A percentile compares a stretch with the other conserved stretches of the same genome.
Evolutionary conservation across 2,888 invertebrate genomes (phyloP).

Genomic region (Plusia festucae): DNA sequence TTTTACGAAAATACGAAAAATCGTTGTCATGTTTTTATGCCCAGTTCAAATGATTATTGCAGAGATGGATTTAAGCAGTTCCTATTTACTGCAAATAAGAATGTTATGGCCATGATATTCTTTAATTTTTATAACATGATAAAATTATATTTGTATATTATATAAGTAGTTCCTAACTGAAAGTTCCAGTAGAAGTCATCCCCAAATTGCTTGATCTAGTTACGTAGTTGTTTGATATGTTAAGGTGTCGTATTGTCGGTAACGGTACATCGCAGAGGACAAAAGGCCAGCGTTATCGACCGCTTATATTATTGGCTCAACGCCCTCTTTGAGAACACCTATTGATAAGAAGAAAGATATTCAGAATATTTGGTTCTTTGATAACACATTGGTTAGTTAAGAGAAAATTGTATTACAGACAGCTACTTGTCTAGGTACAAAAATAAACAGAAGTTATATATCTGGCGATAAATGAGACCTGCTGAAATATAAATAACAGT

Average conservation of each 20-base stretch:
- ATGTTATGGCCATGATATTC: no score
- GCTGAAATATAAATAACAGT: no score
- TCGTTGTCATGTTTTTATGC: no score
- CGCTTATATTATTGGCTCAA: slow-evolving; percentile 29
- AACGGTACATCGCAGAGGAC: slow-evolving; percentile 15
- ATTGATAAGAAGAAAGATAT: slow-evolving; percentile 33
- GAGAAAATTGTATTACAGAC: not conserved
- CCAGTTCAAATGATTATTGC: not conserved
- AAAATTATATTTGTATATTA: no score
- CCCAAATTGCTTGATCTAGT: not conserved
- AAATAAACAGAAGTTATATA: no score
- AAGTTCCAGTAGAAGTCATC: not conserved
- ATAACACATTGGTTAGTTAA: slow-evolving; percentile 25
- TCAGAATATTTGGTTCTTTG: slow-evolving; percentile 26
- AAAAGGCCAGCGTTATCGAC: slow-evolving; percentile 32
- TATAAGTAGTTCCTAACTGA: no score
- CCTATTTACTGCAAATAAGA: no score
- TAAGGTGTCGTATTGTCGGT: slow-evolving; percentile 29
- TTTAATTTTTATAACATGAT: no score
- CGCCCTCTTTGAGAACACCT: slow-evolving; percentile 35
- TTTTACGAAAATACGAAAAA: not conserved
- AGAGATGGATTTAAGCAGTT: not conserved
- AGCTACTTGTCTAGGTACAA: not conserved
- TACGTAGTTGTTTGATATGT: slow-evolving; percentile 2
- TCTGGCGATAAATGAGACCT: no score